Percentiles rank a stretch among this genome's conserved stretches.
Conservation (phyloP, 2,888 invertebrate genomes). For the Limnephilus rhombicus region DNA sequence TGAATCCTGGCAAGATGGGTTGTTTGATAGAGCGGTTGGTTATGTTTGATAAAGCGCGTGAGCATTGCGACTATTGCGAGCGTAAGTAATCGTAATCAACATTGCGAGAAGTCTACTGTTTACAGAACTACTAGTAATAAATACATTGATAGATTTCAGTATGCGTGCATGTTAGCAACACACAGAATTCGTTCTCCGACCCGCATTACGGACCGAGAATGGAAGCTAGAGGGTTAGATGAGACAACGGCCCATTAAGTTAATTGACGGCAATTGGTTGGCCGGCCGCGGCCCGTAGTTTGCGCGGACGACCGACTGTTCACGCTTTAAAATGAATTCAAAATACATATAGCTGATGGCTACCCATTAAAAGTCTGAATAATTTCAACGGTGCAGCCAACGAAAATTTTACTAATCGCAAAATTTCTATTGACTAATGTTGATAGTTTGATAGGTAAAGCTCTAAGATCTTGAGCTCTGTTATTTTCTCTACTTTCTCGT, state of each 20-base stretch:
- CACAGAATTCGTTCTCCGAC: neutral
- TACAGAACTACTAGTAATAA: neutral
- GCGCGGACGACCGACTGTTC: neutral
- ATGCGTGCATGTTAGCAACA: neutral
- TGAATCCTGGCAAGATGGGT: too few species aligned
- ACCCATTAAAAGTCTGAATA: neutral
- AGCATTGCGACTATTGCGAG: too few species aligned
- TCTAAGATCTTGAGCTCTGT: too few species aligned
- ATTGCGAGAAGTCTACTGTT: too few species aligned
- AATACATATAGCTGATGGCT: neutral
- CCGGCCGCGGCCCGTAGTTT: constrained; percentile 39
- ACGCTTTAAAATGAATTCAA: constrained; percentile 29
- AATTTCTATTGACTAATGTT: too few species aligned
- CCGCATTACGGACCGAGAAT: neutral
- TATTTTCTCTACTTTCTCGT: too few species aligned
- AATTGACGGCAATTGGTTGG: constrained; percentile 65
- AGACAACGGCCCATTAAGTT: constrained; percentile 57
- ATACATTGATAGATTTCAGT: neutral
- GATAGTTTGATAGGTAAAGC: too few species aligned
- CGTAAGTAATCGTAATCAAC: too few species aligned
- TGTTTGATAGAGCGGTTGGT: too few species aligned
- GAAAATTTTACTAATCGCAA: too few species aligned
- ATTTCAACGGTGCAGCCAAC: neutral
- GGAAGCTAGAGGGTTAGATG: constrained; percentile 50
- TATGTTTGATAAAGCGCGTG: too few species aligned